Percentiles rank a stretch among this genome's conserved stretches.
These are phyloP conservation scores for Apogon hyalosoma DNA, from an alignment of 2,797 vertebrate genomes.

Conservation along the genomic window DNA sequence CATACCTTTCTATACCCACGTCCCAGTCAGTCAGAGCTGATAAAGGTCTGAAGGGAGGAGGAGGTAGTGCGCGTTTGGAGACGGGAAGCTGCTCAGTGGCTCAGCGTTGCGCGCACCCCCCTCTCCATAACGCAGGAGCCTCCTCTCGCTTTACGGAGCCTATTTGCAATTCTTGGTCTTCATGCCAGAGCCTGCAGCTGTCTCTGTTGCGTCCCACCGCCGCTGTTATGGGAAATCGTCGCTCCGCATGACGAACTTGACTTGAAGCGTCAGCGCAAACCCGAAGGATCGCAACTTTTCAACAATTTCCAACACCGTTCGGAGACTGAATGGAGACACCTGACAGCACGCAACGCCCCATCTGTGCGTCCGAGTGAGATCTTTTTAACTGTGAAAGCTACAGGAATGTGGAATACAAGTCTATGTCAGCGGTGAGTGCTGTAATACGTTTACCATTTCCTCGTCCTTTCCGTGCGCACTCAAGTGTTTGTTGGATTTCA, in stretches of 20 bases:
- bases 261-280: constrained; percentile 21
- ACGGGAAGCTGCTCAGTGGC: constrained; percentile 41
- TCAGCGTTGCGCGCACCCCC: constrained; percentile 61
- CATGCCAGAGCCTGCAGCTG: constrained; percentile 80
- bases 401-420: constrained; percentile 78
- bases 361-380: constrained; percentile 34
- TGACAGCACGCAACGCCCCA: constrained; percentile 43
- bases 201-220: constrained; percentile 56
- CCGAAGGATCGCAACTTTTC: constrained; percentile 60
- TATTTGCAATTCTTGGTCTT: constrained; percentile 60
- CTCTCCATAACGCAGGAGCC: constrained; percentile 48
- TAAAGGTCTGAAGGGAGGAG: constrained; percentile 30
- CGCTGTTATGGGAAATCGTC: constrained; percentile 48
- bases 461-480: not conserved
- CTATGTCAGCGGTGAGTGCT: constrained; percentile 71
- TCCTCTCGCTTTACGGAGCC: constrained; percentile 53
- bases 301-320: constrained; percentile 24
- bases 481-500: constrained; percentile 4
- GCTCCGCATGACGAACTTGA: constrained; percentile 32
- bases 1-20: not conserved
- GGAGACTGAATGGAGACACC: constrained; percentile 47
- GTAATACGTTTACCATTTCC: constrained; percentile 13
- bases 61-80: constrained; percentile 47
- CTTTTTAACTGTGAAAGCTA: constrained; percentile 40
- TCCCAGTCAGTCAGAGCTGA: constrained; percentile 9